These are phyloP conservation scores for Sigmodon hispidus DNA, from an alignment of 2,113 vertebrate genomes.

Conservation along the genomic window DNA sequence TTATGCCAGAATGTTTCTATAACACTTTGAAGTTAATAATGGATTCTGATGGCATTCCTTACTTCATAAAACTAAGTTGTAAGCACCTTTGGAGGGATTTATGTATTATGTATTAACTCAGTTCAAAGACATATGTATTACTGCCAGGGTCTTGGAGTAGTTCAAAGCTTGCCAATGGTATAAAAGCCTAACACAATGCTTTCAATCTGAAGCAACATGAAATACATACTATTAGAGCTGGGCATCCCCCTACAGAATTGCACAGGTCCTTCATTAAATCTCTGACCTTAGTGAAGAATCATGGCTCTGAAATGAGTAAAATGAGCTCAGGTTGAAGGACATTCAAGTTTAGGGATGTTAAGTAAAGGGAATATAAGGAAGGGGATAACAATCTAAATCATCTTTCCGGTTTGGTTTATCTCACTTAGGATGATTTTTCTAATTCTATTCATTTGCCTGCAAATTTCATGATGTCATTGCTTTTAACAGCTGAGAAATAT, in stretches of 20 bases:
- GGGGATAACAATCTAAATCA: not conserved
- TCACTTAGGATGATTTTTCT: not conserved
- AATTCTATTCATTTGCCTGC: no score
- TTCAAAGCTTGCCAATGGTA: not conserved
- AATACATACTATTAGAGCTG: not conserved
- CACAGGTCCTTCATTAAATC: not conserved
- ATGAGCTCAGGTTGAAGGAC: not conserved
- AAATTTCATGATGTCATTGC: not conserved
- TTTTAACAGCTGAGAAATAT: not conserved
- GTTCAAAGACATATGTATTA: slow-evolving; percentile 10
- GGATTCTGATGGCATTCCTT: not conserved
- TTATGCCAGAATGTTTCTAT: not conserved
- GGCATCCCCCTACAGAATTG: not conserved
- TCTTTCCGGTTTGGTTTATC: not conserved
- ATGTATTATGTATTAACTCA: not conserved
- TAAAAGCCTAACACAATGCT: slow-evolving; percentile 34
- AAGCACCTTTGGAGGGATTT: not conserved
- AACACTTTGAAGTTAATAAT: not conserved
- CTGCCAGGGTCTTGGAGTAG: not conserved
- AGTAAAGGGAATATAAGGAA: not conserved
- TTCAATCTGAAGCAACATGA: not conserved
- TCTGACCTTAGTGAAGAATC: not conserved
- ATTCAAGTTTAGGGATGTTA: not conserved
- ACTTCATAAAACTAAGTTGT: not conserved
- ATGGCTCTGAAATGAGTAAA: not conserved